Evolutionary conservation across 2,797 vertebrate genomes (phyloP), one percentile per base, ranked within the genome.

Genomic region (Paguma larvata): DNA sequence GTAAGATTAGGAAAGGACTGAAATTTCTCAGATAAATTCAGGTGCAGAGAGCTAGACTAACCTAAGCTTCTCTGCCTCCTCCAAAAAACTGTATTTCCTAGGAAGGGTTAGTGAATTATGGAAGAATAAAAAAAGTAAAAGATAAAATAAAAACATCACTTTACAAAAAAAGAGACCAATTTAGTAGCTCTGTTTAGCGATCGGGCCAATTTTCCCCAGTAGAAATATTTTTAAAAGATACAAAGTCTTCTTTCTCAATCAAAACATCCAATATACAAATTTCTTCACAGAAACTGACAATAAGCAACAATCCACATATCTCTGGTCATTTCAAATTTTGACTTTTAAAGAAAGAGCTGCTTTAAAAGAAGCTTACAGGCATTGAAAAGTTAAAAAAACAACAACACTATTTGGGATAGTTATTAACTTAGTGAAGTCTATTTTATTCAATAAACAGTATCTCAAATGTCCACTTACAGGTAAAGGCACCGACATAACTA

Each of bases 401-500:
- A 70, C 48, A 44, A 75, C 18, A 80, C 7, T n/a, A 32, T 65
- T 6, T 70, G 68, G 32, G 44, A 88, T 1, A 77, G n/a, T 67
- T 30, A 70, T 27, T 80, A n/a, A 65, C 89, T 63, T 68, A 88
- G 48, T 67, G 75, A 95, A 93, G 12, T 12, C 48, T 68, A 79
- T 53, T 93, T 85, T 63, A 95, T 44, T 85, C 16, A 83, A 72
- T 0, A 96, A 65, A 46, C 93, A 96, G 63, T 32, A 85, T 89
- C 63, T 90, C 78, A 98, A 98, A 95, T 11, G 0, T 89, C 78
- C 97, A 99, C 99, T 99, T 99, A 99, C 99, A 96, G 99, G 99
- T 97, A 99, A 99, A 98, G 99, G 99, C 99, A 99, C 99, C 97
- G 99, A 99, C 99, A 99, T 99, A 98, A 99, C 99, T 99, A 99